These are phyloP conservation scores for Telenomus remus DNA, from an alignment of 1,140 invertebrate genomes.

Conservation along the genomic window DNA sequence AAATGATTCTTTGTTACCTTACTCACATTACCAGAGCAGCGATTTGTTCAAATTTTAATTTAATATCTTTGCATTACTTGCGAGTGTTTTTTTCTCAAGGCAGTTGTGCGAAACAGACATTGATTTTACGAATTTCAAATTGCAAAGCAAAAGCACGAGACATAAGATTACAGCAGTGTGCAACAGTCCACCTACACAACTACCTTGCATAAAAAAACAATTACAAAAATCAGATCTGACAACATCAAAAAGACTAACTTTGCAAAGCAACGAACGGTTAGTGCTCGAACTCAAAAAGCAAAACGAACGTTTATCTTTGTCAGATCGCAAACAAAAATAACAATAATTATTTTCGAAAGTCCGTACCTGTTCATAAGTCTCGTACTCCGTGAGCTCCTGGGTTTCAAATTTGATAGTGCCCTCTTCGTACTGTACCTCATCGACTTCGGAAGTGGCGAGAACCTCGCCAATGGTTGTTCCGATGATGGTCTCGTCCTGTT, in stretches of 20 bases:
- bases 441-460: slow-evolving; percentile 33
- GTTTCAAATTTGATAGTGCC: slow-evolving; percentile 65
- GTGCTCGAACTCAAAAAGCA: too few species aligned
- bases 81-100: too few species aligned
- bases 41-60: background rate
- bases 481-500: slow-evolving; percentile 57
- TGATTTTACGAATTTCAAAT: too few species aligned
- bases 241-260: too few species aligned
- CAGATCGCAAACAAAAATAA: slow-evolving; percentile 11
- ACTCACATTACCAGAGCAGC: slow-evolving; percentile 29
- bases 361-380: slow-evolving; percentile 65
- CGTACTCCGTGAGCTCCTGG: slow-evolving; percentile 58
- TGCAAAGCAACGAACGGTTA: too few species aligned
- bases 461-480: slow-evolving; percentile 16
- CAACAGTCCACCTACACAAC: too few species aligned
- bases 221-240: too few species aligned
- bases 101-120: too few species aligned
- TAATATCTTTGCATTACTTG: too few species aligned
- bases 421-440: slow-evolving; percentile 45
- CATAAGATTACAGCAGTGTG: too few species aligned
- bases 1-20: background rate
- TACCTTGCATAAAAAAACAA: too few species aligned
- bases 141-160: too few species aligned
- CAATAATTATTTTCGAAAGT: background rate
- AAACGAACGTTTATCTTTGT: background rate